Percentiles rank a stretch among this genome's conserved stretches.
phyloP scores from a whole-genome alignment of 2,888 invertebrate genomes.

The Schizotus pectinicornis region DNA sequence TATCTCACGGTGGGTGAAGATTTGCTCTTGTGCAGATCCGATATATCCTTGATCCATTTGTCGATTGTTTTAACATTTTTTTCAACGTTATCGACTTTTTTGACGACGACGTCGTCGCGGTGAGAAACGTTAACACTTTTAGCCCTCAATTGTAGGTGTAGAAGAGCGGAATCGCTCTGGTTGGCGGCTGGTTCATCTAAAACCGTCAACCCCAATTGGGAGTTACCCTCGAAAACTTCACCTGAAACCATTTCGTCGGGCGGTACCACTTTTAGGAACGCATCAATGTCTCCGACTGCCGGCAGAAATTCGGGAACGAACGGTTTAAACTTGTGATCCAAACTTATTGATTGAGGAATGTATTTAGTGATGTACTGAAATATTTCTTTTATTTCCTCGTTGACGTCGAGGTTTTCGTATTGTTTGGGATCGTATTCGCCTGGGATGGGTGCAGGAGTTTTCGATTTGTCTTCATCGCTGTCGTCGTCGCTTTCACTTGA shows the following conservation, averaged over 20 bases:
- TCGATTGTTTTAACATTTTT: conserved; percentile 90
- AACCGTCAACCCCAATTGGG: conserved; percentile 71
- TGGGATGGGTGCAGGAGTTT: conserved; percentile 39
- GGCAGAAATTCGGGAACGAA: conserved; percentile 98
- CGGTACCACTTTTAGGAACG: conserved; percentile 90
- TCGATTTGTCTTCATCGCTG: conserved; percentile 28
- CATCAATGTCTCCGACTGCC: conserved; percentile 98
- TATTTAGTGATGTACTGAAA: conserved; percentile 94
- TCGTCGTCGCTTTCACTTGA: conserved; percentile 31
- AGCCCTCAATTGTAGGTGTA: conserved; percentile 88
- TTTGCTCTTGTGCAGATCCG: conserved; percentile 89
- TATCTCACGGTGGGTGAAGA: conserved; percentile 85
- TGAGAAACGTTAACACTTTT: conserved; percentile 61
- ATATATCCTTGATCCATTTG: conserved; percentile 95
- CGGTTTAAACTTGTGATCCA: conserved; percentile 89
- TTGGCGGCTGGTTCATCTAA: conserved; percentile 94
- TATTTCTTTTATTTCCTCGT: conserved; percentile 86
- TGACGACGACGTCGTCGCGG: conserved; percentile 62
- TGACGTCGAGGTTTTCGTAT: conserved; percentile 82
- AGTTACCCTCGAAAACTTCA: conserved; percentile 44
- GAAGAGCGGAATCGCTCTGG: conserved; percentile 94
- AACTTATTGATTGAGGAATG: conserved; percentile 88
- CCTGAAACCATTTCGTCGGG: conserved; percentile 68
- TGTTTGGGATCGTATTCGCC: conserved; percentile 81
- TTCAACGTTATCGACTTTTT: conserved; percentile 83